These are phyloP conservation scores for Bombus difficillimus DNA, from an alignment of 1,140 invertebrate species.

Conservation along the genomic window DNA sequence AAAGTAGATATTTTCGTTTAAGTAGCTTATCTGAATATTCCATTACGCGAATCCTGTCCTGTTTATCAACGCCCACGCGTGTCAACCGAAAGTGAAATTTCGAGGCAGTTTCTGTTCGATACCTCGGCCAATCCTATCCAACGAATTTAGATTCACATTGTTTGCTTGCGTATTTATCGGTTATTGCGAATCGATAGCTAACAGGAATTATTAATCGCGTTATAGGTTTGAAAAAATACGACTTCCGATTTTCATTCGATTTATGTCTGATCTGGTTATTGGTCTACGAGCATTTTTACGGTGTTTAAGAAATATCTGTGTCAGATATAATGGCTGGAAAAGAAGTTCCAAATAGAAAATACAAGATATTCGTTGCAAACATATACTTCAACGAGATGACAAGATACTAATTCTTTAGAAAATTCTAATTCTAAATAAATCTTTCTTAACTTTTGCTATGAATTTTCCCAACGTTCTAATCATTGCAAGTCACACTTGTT, in stretches of 20 bases:
- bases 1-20: background rate
- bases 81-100: slow-evolving; percentile 7
- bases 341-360: no score
- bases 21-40: background rate
- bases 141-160: background rate
- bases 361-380: no score
- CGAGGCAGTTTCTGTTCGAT: no score
- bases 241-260: no score
- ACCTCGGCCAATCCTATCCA: background rate
- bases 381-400: no score
- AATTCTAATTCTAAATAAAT: background rate
- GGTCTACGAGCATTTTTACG: no score
- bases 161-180: background rate
- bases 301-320: no score
- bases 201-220: background rate
- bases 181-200: background rate
- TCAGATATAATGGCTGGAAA: no score
- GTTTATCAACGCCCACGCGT: background rate
- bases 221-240: background rate
- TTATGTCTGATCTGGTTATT: no score
- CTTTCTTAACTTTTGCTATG: background rate
- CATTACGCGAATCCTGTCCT: background rate
- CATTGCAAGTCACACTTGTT: background rate
- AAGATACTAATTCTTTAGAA: no score
- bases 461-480: background rate